These are phyloP conservation scores for Oryzias javanicus DNA, from an alignment of 2,113 vertebrate species.

Conservation along the genomic window DNA sequence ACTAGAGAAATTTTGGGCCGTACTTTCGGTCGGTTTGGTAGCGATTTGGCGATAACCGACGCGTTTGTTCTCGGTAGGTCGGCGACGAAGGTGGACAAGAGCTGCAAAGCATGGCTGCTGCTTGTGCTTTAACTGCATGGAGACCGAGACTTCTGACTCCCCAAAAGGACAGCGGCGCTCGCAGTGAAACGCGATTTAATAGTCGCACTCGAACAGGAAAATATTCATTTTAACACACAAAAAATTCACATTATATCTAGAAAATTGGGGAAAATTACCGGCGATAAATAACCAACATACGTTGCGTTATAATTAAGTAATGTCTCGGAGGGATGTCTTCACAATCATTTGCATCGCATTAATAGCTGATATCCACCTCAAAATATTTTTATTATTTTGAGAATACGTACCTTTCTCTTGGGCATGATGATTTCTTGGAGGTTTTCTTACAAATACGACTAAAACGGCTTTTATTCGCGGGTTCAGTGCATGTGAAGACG, in stretches of 20 bases:
- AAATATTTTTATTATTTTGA: slow-evolving; percentile 47
- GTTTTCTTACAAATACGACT: slow-evolving; percentile 68
- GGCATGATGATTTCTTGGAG: slow-evolving; percentile 79
- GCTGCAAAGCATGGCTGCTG: slow-evolving; percentile 84
- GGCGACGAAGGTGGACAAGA: slow-evolving; percentile 77
- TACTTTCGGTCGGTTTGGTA: slow-evolving; percentile 49
- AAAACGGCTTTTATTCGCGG: slow-evolving; percentile 69
- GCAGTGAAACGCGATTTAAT: slow-evolving; percentile 40
- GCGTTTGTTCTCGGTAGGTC: slow-evolving; percentile 75
- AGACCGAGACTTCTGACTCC: slow-evolving; percentile 78
- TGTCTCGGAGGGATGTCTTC: slow-evolving; percentile 73
- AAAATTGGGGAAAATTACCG: slow-evolving; percentile 46
- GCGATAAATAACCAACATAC: slow-evolving; percentile 28
- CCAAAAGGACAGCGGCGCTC: slow-evolving; percentile 70
- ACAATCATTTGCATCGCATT: slow-evolving; percentile 66
- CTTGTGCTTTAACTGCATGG: slow-evolving; percentile 82
- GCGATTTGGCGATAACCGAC: slow-evolving; percentile 50
- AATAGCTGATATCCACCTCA: slow-evolving; percentile 39
- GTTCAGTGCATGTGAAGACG: slow-evolving; percentile 79
- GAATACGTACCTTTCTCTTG: slow-evolving; percentile 83
- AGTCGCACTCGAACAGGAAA: slow-evolving; percentile 40
- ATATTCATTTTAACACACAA: slow-evolving; percentile 61
- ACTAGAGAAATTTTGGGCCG: slow-evolving; percentile 60
- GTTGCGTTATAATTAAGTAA: slow-evolving; percentile 75
- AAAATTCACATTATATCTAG: slow-evolving; percentile 63